Base-by-base conservation (phyloP, 2,113 vertebrate species). In the Lycaon pictus region DNA sequence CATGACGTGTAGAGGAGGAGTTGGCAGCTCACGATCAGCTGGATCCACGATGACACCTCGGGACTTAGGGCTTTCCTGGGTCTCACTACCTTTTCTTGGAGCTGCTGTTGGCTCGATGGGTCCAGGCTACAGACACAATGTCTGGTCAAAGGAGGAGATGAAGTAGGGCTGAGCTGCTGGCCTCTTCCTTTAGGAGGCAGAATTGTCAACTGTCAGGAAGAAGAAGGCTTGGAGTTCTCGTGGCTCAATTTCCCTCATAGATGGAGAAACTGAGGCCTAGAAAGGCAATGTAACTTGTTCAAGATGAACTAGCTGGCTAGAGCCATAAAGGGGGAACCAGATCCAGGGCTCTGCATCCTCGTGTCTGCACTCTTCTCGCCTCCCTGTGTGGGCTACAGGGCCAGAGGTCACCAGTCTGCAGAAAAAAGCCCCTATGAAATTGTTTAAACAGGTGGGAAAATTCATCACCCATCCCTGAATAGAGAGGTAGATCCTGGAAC, bases 241-340 rank as follows among this genome's bases (percentile, higher is more conserved):
- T n/a, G 37, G 13, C 43, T 96, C 48, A 76, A 43, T 56, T 81
- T 94, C n/a, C 65, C 55, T 58, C 85, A 11, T 12, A 35, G 67
- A 12, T 58, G 74, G 74, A 74, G 89, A 97, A 67, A 74, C 60
- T 71, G 92, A 93, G 67, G 29, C 65, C 56, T 35, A 60, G 22
- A 96, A 69, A 63, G 35, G 15, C 12, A 32, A 65, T 19, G 8
- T 27, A 91, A 88, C 53, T 81, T 91, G 37, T 48, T 37, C 37
- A n/a, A 93, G 60, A 74, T 48, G 51, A 95, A 11, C n/a, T 20
- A 69, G 29, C 43, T 84, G 67, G n/a, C 55, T 77, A 23, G 37
- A 91, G 62, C 72, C 55, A 15, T 72, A 11, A 62, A 22, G 29
- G 20, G 74, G 65, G 10, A 22, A 27, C 3, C 23, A 25, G 72